These are phyloP conservation scores for Hipposideros larvatus DNA, from an alignment of 2,797 vertebrate genomes.

Conservation along the genomic window DNA sequence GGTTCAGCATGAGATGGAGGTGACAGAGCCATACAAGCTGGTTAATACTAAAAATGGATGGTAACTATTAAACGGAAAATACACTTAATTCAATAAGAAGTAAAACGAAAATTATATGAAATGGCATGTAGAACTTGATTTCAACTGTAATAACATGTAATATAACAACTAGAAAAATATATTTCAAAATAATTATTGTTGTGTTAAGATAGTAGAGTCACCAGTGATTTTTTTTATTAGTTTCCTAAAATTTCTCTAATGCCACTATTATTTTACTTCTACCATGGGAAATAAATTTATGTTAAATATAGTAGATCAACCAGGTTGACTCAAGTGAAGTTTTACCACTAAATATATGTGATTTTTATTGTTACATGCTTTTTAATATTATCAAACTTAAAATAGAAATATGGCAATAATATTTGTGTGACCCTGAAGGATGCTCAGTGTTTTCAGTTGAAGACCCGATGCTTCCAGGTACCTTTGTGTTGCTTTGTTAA, in stretches of 20 bases:
- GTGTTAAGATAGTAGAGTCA: neutral
- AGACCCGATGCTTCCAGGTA: neutral
- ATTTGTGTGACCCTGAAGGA: slow-evolving; percentile 13
- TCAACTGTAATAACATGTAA: neutral
- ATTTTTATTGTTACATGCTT: slow-evolving; percentile 12
- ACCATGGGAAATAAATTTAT: slow-evolving; percentile 35
- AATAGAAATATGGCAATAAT: slow-evolving; percentile 34
- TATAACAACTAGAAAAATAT: slow-evolving; percentile 10
- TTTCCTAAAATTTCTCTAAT: slow-evolving; percentile 55
- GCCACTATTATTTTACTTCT: slow-evolving; percentile 21
- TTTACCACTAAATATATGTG: neutral
- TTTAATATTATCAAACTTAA: slow-evolving; percentile 41
- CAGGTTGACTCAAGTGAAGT: slow-evolving; percentile 8
- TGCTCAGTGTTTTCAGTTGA: neutral
- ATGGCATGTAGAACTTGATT: neutral
- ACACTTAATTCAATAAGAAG: neutral
- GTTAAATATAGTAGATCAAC: neutral
- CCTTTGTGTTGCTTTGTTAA: slow-evolving; percentile 10
- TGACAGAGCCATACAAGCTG: neutral
- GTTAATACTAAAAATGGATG: neutral
- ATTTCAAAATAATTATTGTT: neutral
- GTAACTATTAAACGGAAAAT: neutral
- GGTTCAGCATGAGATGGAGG: neutral
- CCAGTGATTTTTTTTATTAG: neutral
- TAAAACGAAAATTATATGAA: slow-evolving; percentile 40